Conservation (phyloP, 1,140 invertebrate genomes). For the Drosophila triauraria region DNA sequence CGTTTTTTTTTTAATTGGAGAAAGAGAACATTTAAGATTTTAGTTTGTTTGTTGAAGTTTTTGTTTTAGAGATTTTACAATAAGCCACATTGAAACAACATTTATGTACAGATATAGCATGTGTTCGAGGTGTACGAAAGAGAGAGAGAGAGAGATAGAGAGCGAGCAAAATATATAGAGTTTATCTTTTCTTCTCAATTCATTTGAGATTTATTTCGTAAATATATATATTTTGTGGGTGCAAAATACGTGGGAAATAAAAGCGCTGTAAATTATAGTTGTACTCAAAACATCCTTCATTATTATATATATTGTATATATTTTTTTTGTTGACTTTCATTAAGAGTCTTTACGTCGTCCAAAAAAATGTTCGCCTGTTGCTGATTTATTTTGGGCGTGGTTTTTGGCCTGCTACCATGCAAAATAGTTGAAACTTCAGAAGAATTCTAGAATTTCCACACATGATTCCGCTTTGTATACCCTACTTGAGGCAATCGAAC, state of each 20-base stretch:
- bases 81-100: conserved; percentile 80
- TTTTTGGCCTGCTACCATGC: conserved; percentile 78
- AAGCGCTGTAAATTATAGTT: conserved; percentile 58
- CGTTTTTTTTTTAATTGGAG: conserved; percentile 65
- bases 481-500: conserved; percentile 5
- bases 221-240: conserved; percentile 39
- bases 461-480: conserved; percentile 70
- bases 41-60: conserved; percentile 68
- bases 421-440: conserved; percentile 84
- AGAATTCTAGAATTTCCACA: conserved; percentile 66
- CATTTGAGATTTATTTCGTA: conserved; percentile 47
- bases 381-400: conserved; percentile 73
- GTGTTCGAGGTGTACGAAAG: conserved; percentile 75
- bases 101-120: conserved; percentile 79
- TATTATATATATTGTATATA: not conserved
- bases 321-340: conserved; percentile 77
- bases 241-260: conserved; percentile 73
- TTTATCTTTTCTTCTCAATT: conserved; percentile 44
- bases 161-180: conserved; percentile 60
- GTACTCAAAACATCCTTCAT: conserved; percentile 46
- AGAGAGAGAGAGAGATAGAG: conserved; percentile 49
- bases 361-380: conserved; percentile 66
- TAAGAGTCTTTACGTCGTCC: conserved; percentile 85
- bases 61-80: conserved; percentile 53
- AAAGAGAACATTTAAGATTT: conserved; percentile 79